Evolutionary conservation across 1,140 invertebrate species (phyloP).

Genomic region (Rhagoletis zephyria): DNA sequence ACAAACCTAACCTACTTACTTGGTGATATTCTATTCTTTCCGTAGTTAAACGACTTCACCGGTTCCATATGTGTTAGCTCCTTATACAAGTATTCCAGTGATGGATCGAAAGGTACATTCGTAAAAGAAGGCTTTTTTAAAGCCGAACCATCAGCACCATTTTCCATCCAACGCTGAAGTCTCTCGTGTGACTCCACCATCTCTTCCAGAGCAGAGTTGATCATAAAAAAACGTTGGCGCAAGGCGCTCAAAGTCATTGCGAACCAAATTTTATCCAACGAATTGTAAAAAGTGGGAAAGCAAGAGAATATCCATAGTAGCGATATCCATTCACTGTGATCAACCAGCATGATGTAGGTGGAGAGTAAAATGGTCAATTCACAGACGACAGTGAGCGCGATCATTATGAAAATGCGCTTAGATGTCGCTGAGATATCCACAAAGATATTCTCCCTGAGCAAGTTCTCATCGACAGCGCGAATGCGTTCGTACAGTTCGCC

Average conservation of each 20-base stretch:
- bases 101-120: slow-evolving; percentile 35
- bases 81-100: slow-evolving; percentile 67
- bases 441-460: slow-evolving; percentile 63
- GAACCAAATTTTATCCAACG: slow-evolving; percentile 72
- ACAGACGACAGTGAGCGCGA: slow-evolving; percentile 65
- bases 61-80: slow-evolving; percentile 64
- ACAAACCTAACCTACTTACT: slow-evolving; percentile 56
- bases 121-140: neutral
- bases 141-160: neutral
- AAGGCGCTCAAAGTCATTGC: slow-evolving; percentile 66
- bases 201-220: slow-evolving; percentile 66
- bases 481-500: slow-evolving; percentile 69
- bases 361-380: slow-evolving; percentile 65
- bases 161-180: slow-evolving; percentile 62
- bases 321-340: slow-evolving; percentile 65
- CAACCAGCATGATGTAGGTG: slow-evolving; percentile 65
- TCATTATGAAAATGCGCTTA: slow-evolving; percentile 64
- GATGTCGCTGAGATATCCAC: slow-evolving; percentile 64
- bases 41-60: slow-evolving; percentile 58
- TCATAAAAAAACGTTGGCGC: slow-evolving; percentile 67
- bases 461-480: slow-evolving; percentile 65
- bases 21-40: slow-evolving; percentile 64
- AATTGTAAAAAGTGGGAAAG: slow-evolving; percentile 68
- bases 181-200: slow-evolving; percentile 65
- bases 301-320: slow-evolving; percentile 65